Evolutionary conservation across 2,113 vertebrate species (phyloP), one percentile per base, ranked within the genome.

Genomic region (Zeus faber): DNA sequence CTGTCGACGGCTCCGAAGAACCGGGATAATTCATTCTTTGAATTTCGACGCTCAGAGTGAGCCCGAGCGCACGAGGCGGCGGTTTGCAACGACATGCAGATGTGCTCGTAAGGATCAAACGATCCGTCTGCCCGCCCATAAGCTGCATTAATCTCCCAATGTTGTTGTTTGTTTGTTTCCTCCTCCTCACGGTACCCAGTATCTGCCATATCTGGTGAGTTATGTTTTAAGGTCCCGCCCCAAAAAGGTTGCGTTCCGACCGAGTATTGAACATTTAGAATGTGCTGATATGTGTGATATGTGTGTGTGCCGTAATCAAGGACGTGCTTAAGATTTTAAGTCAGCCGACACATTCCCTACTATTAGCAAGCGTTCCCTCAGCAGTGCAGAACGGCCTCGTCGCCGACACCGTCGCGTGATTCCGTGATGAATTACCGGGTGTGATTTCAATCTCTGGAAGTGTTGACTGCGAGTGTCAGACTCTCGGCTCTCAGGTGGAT

Each of bases 41-140:
- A 58, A 67, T 67, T 47, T 53, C 49, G 56, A 54, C 69, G 72
- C 68, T 59, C 59, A 33, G 57, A 51, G 55, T 70, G 16, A 58
- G 53, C 62, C 54, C 52, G 55, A 58, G 60, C 52, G 39, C 66
- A 64, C 13, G 60, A 81, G 64, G 81, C 74, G 70, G 72, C 40
- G 70, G 70, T 75, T 77, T 67, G 39, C 67, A 69, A 77, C 54
- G 50, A 65, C 67, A 74, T 48, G 33, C 79, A 74, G 72, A 79
- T 78, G 72, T 77, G 58, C 59, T 58, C 47, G 72, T 31, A 53
- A 35, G 55, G 57, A 74, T 57, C 17, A 17, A 53, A 52, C 52
- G 46, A 65, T 43, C 46, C 58, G 22, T 49, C 77, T 62, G 43
- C 50, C 54, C 65, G 60, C 53, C 54, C 50, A 72, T 76, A 76